phyloP scores from a whole-genome alignment of 2,888 invertebrate species.

The Mechanitis messenoides region DNA sequence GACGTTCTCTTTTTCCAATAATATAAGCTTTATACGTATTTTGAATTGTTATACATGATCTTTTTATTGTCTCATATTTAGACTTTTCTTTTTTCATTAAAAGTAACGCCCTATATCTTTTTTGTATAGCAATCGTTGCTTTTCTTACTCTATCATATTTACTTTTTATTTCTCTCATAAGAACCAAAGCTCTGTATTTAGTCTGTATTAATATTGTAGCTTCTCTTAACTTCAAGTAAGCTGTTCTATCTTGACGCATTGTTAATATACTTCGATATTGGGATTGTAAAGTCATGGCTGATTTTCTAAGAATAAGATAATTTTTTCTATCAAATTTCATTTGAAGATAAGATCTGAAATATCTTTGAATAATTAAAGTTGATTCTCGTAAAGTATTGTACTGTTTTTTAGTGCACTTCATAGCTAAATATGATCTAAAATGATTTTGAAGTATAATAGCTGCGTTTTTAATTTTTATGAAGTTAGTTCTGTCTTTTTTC shows the following conservation, averaged over 20 bases:
- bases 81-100: constrained; percentile 48
- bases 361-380: constrained; percentile 40
- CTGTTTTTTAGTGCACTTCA: constrained; percentile 40
- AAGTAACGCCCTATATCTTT: constrained; percentile 53
- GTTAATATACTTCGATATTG: constrained; percentile 55
- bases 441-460: constrained; percentile 66
- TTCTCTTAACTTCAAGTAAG: constrained; percentile 38
- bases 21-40: constrained; percentile 52
- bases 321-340: constrained; percentile 33
- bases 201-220: constrained; percentile 50
- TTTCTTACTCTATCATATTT: constrained; percentile 33
- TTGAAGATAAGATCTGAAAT: constrained; percentile 40
- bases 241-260: constrained; percentile 49
- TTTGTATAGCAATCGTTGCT: constrained; percentile 50
- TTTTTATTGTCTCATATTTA: constrained; percentile 42
- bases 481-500: constrained; percentile 51
- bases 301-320: constrained; percentile 35
- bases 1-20: constrained; percentile 42
- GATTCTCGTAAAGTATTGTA: constrained; percentile 44
- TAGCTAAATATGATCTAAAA: constrained; percentile 54
- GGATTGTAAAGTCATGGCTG: constrained; percentile 49
- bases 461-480: constrained; percentile 51
- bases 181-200: constrained; percentile 39
- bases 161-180: constrained; percentile 36
- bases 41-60: constrained; percentile 55